Conservation (phyloP, 2,113 vertebrate genomes). For the Dicaeum eximium region DNA sequence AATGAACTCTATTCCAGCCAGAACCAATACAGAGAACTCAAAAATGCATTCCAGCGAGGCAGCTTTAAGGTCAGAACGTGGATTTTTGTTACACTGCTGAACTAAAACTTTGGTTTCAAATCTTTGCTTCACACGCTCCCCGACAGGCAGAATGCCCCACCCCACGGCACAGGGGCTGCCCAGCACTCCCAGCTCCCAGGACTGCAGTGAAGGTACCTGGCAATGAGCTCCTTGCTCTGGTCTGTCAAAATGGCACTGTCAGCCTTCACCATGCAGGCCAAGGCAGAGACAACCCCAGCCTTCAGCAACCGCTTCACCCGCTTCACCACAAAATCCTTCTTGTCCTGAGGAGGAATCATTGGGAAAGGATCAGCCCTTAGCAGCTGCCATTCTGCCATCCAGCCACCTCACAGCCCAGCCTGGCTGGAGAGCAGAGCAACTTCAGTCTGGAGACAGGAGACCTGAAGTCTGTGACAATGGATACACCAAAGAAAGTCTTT, state of each 20-base stretch:
- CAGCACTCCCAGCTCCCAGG: neutral
- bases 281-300: constrained; percentile 82
- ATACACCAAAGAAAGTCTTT: neutral
- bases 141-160: neutral
- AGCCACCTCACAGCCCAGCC: neutral
- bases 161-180: neutral
- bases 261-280: constrained; percentile 92
- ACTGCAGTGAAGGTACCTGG: constrained; percentile 75
- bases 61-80: neutral
- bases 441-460: neutral
- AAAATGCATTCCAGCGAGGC: neutral
- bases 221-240: constrained; percentile 91
- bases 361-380: neutral
- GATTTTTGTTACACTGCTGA: neutral
- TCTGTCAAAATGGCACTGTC: constrained; percentile 89
- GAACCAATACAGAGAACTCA: neutral
- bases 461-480: neutral
- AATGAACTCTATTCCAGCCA: neutral
- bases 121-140: neutral
- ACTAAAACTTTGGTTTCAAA: neutral
- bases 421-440: neutral
- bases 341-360: constrained; percentile 78
- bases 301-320: constrained; percentile 89
- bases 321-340: constrained; percentile 90
- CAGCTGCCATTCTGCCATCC: neutral